Percentiles rank a stretch among this genome's conserved stretches.
Evolutionary conservation across 2,113 vertebrate species (phyloP).

Genomic region (Burhinus bistriatus): DNA sequence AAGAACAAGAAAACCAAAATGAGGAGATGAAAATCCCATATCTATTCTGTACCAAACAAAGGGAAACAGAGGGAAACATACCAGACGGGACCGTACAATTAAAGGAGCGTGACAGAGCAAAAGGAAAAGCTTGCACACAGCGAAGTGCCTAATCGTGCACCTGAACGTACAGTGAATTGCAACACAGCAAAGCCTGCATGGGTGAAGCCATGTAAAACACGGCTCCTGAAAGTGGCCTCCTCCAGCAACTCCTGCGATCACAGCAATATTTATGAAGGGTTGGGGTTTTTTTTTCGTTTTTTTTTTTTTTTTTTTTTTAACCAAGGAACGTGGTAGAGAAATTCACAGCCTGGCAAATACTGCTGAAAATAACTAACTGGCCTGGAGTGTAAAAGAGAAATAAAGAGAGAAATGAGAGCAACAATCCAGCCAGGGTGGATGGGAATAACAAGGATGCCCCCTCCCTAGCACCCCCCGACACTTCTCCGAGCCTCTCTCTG

Average conservation of each 20-base stretch:
- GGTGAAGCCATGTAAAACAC: background rate
- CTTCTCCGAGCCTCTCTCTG: background rate
- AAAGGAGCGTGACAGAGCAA: background rate
- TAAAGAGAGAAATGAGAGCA: background rate
- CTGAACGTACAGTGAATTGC: background rate
- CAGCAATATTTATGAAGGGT: background rate
- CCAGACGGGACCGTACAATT: background rate
- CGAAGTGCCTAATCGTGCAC: background rate
- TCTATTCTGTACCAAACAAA: background rate
- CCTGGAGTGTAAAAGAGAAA: background rate
- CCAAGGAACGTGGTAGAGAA: background rate
- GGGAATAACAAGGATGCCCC: background rate
- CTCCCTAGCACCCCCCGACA: background rate
- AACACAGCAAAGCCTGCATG: background rate
- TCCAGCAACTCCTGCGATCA: background rate
- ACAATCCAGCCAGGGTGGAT: background rate
- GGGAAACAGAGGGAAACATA: background rate
- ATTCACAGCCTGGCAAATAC: background rate
- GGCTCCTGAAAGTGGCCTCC: background rate
- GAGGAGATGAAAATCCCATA: background rate
- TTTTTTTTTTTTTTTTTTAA: background rate
- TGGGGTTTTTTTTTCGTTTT: background rate
- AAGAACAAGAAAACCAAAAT: background rate
- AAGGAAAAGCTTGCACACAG: background rate
- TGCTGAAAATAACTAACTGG: background rate